A percentile compares a stretch with the other conserved stretches of the same genome.
These are phyloP conservation scores for Eolophus roseicapilla DNA, from an alignment of 2,113 vertebrate genomes.

Conservation along the genomic window DNA sequence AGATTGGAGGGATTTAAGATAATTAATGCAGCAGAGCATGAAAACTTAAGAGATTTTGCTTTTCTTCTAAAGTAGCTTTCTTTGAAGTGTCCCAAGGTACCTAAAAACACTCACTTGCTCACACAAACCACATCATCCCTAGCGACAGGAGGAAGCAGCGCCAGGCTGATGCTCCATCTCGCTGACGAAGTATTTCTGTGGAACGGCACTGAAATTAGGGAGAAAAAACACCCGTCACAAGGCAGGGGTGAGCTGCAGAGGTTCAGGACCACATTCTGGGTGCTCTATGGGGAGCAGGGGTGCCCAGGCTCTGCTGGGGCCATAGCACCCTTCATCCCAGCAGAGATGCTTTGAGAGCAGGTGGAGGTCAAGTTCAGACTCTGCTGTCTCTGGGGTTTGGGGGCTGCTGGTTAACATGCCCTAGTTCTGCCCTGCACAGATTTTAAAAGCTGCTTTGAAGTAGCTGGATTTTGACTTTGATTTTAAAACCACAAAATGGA, in stretches of 20 bases:
- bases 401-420: not conserved
- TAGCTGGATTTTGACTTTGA: not conserved
- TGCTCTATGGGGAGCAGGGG: not conserved
- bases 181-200: not conserved
- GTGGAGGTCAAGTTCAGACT: not conserved
- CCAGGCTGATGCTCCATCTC: rapidly evolving
- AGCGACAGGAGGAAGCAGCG: not conserved
- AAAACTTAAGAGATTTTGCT: not conserved
- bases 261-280: not conserved
- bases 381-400: not conserved
- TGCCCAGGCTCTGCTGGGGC: not conserved
- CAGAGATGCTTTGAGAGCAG: not conserved
- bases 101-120: rapidly evolving
- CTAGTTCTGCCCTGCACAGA: not conserved
- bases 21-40: not conserved
- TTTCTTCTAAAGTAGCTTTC: not conserved
- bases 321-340: not conserved
- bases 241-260: not conserved
- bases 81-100: not conserved
- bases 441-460: not conserved
- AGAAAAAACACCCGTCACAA: not conserved
- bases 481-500: not conserved
- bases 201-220: not conserved
- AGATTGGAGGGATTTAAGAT: not conserved
- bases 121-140: rapidly evolving